Evolutionary conservation across 2,113 vertebrate species (phyloP).

Genomic region (Spizaetus ornatus): DNA sequence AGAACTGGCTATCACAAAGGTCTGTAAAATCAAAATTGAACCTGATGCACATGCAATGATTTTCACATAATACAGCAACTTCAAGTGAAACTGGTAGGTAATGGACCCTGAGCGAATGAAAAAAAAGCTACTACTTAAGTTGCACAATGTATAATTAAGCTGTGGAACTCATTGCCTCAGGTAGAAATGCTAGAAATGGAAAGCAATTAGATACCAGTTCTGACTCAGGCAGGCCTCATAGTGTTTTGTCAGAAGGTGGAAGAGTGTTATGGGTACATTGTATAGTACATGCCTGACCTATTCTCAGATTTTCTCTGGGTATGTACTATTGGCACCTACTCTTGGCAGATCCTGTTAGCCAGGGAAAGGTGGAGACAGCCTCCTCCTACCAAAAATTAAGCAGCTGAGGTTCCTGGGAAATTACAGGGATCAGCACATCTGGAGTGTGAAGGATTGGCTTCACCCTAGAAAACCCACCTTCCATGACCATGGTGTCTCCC

Average conservation of each 20-base stretch:
- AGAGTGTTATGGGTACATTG: not conserved
- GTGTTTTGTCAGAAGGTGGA: not conserved
- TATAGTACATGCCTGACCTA: not conserved
- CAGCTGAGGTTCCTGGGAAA: not conserved
- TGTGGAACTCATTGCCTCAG: not conserved
- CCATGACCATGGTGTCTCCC: rapidly evolving
- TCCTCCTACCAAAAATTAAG: not conserved
- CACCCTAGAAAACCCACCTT: not conserved
- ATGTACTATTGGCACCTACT: not conserved
- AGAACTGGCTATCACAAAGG: not conserved
- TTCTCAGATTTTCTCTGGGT: not conserved
- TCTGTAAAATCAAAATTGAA: not conserved
- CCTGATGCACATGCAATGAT: not conserved
- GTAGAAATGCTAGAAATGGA: not conserved
- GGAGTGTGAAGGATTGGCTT: not conserved
- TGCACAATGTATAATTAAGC: not conserved
- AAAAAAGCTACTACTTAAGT: not conserved
- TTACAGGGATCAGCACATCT: not conserved
- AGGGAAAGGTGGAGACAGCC: not conserved
- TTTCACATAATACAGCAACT: not conserved
- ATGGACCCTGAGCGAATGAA: not conserved
- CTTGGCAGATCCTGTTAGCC: not conserved
- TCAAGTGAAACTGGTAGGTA: not conserved
- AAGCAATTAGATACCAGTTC: not conserved
- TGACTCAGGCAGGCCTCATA: not conserved